Evolutionary conservation across 2,113 vertebrate genomes (phyloP).

Genomic region (Tauraco erythrolophus): DNA sequence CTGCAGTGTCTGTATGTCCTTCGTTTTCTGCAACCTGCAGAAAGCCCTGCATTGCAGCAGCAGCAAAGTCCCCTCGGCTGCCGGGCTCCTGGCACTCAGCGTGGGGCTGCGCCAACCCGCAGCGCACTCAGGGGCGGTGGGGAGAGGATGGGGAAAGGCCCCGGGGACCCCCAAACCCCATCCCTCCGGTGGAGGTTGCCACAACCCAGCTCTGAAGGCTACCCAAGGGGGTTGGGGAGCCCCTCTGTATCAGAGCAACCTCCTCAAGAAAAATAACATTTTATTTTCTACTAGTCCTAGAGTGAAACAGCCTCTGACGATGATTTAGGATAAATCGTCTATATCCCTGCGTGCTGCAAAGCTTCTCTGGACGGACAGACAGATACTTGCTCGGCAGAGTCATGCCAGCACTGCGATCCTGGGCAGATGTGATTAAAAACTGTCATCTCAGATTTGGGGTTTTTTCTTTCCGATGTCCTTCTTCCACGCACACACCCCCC

Average conservation of each 20-base stretch:
- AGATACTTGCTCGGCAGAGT: not conserved
- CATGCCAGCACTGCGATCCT: not conserved
- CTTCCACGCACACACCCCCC: not conserved
- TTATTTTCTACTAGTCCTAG: not conserved
- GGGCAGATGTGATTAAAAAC: not conserved
- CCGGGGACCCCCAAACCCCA: not conserved
- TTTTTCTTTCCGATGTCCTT: not conserved
- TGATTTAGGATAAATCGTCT: not conserved
- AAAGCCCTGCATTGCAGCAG: slow-evolving; percentile 79
- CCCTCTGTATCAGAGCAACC: not conserved
- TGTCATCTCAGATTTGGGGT: not conserved
- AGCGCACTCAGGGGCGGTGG: fast-evolving
- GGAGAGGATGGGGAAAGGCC: not conserved
- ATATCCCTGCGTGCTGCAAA: not conserved
- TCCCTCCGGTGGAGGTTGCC: not conserved
- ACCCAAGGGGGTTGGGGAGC: not conserved
- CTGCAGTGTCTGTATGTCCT: slow-evolving; percentile 72
- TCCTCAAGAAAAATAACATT: not conserved
- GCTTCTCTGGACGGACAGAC: not conserved
- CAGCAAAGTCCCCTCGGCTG: slow-evolving; percentile 29
- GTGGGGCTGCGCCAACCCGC: not conserved
- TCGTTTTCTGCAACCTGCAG: slow-evolving; percentile 68
- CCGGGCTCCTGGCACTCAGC: not conserved
- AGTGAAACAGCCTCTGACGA: not conserved
- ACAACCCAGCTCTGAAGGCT: not conserved